Evolutionary conservation across 2,113 vertebrate genomes (phyloP), one percentile per base, ranked within the genome.

Genomic region (Hippocampus barbouri): DNA sequence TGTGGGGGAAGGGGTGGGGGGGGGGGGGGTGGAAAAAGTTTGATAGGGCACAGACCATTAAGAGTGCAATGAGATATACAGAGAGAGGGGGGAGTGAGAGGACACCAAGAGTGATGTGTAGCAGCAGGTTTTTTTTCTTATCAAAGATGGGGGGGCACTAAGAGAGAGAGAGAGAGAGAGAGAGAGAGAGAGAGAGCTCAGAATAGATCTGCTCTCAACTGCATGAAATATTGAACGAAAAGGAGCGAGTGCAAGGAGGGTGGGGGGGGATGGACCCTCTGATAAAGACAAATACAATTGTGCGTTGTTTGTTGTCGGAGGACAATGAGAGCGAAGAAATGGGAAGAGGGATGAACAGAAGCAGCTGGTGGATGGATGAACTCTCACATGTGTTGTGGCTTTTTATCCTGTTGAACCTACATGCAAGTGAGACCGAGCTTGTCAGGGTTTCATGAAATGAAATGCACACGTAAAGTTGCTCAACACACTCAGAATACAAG

Each of bases 171-270:
- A 57, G 71, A 64, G 47, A 7, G 4, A 21, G 5, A 51, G 49
- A 49, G 47, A 16, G 40, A 61, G 14, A 53, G 68, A 63, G 63
- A 75, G 76, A 72, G 87, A 81, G 88, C 92, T 92, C 86, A 92
- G 91, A 93, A 92, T 93, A 93, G 92, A 91, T 87, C 78, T 74
- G 84, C 92, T 91, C 89, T 92, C 88, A 89, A 81, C 86, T 67
- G 83, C 90, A 93, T 93, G 91, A 93, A 92, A 92, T 93, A 93
- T 92, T 93, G 91, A 92, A 90, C 75, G 85, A 83, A 86, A 78
- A 87, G 87, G 90, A 81, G 66, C 63, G 86, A 92, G 91, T 88
- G 90, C 84, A 79, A 89, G 82, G 86, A 85, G 83, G 47, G 68
- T 84, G 14, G 43, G 56, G 27, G 0, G n/a, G 43, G 43, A 92